Evolutionary conservation across 2,888 invertebrate species (phyloP), one percentile per base, ranked within the genome.

Genomic region (Chaetogeoica ovagalla): DNA sequence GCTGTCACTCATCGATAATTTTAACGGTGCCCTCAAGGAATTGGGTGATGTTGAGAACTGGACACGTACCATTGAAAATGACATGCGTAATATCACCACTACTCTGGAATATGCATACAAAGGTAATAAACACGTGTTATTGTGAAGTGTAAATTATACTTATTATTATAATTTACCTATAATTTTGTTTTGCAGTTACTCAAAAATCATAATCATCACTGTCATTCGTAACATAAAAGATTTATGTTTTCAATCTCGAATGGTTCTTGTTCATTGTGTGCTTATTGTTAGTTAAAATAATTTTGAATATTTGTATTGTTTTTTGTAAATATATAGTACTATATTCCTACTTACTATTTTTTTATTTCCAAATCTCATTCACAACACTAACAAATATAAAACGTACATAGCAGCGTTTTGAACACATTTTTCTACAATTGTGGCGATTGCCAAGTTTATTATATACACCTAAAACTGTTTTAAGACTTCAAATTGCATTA

Each of bases 31-130:
- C 0, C 87, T 96, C 2, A 94, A 98, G 89, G 98, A 99, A 88
- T 91, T 99, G 77, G 99, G 99, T 0, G 98, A 99, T 88, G 97
- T 98, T 1, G 97, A 98, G 86, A 98, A 97, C 86, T 99, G 98
- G 98, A 96, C 98, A 0, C 91, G 93, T 83, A 96, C 95, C 83
- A 98, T 99, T 84, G 98, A 99, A 87, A 92, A 92, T 82, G 99
- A 99, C 86, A 95, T 98, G 92, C 91, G 93, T 85, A 92, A 94
- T 3, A 93, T 99, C 83, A 93, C 95, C 11, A 93, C 93, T 84
- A 96, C 97, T 30, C 89, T 99, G 83, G 97, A 98, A 87, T 92
- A 94, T 86, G 97, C 97, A 15, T 97, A 98, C 86, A 95, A 94
- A 89, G 93, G 85, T 85, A 82, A 43, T 48, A n/a, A 9, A 48